phyloP scores from a whole-genome alignment of 2,113 vertebrate species.

The Catagonus wagneri region DNA sequence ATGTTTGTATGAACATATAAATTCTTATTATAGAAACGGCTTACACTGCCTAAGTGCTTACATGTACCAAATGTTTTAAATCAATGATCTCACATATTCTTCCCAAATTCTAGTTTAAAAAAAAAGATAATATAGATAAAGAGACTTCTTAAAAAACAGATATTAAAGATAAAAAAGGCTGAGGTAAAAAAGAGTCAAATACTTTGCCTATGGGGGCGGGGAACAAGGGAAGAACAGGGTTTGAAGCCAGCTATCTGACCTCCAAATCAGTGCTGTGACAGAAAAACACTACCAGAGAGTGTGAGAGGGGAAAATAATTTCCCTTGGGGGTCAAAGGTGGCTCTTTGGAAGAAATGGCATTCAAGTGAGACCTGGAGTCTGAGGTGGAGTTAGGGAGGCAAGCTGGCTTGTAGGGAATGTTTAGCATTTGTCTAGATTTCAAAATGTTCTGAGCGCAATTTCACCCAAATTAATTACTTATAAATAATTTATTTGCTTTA shows the following conservation, averaged over 20 bases:
- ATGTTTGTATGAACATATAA: not conserved
- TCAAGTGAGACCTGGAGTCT: not conserved
- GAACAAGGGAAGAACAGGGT: not conserved
- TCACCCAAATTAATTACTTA: conserved; percentile 16
- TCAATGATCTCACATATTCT: not conserved
- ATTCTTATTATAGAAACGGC: not conserved
- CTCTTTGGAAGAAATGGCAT: not conserved
- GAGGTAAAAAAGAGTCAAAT: not conserved
- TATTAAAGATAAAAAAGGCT: not conserved
- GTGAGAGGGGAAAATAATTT: not conserved
- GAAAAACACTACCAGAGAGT: not conserved
- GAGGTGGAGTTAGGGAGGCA: too few species aligned
- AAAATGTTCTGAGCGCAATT: conserved; percentile 4
- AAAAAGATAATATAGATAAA: too few species aligned
- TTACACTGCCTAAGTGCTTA: not conserved
- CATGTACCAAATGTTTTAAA: not conserved
- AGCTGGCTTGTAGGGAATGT: not conserved
- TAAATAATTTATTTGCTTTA: not conserved
- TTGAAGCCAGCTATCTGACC: not conserved
- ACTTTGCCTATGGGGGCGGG: not conserved
- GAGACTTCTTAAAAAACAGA: too few species aligned
- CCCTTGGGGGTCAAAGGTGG: not conserved
- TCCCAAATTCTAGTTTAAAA: not conserved
- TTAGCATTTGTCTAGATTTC: not conserved
- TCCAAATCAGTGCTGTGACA: not conserved